Evolutionary conservation across 2,113 vertebrate genomes (phyloP).

Genomic region (Pagrus major): DNA sequence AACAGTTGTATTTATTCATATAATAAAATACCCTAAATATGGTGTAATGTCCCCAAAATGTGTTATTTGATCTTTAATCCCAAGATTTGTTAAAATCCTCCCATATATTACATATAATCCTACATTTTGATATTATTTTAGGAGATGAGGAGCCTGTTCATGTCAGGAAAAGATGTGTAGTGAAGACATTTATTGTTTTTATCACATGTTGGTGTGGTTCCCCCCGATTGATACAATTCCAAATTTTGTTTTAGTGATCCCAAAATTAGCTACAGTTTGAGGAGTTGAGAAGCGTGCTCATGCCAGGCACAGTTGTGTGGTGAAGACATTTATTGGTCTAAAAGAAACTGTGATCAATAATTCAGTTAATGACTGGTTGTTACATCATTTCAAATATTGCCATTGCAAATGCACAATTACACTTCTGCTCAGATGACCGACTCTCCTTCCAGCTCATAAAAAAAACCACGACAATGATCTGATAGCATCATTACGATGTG

Average conservation of each 20-base stretch:
- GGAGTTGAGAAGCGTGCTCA: slow-evolving; percentile 16
- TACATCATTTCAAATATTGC: slow-evolving; percentile 59
- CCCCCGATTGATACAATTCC: neutral
- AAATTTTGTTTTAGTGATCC: neutral
- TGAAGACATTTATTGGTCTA: slow-evolving; percentile 68
- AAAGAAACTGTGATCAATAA: slow-evolving; percentile 68
- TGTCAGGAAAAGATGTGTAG: neutral
- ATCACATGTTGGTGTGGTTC: neutral
- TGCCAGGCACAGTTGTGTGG: neutral
- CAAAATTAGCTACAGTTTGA: no score
- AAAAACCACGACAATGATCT: neutral
- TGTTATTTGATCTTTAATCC: neutral
- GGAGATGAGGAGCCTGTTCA: neutral
- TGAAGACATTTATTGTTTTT: neutral
- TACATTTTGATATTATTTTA: neutral
- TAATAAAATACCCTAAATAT: neutral
- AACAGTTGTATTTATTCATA: no score
- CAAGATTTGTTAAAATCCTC: neutral
- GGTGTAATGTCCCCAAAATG: no score
- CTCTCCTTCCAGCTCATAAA: slow-evolving; percentile 14
- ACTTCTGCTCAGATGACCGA: slow-evolving; percentile 18
- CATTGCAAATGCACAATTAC: slow-evolving; percentile 37
- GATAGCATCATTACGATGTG: slow-evolving; percentile 8
- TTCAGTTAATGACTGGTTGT: slow-evolving; percentile 59
- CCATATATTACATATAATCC: neutral